Percentiles rank a stretch among this genome's conserved stretches.
phyloP scores from a whole-genome alignment of 2,797 vertebrate species.

The Dallia pectoralis region DNA sequence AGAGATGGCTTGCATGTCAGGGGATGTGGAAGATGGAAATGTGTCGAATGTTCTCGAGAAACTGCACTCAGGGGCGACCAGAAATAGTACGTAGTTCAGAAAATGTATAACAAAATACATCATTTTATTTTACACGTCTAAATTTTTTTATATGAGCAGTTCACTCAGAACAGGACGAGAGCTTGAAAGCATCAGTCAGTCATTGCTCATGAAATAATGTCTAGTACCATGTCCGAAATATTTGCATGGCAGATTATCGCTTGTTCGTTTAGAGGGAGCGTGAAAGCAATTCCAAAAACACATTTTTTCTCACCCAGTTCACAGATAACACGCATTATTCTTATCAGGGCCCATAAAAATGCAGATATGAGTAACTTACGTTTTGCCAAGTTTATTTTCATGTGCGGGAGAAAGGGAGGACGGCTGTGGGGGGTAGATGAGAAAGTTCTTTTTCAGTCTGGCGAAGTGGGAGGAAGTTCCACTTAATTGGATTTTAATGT shows the following conservation, averaged over 20 bases:
- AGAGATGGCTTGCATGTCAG: slow-evolving; percentile 23
- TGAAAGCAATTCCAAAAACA: slow-evolving; percentile 27
- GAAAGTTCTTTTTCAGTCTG: slow-evolving; percentile 71
- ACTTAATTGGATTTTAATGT: slow-evolving; percentile 79
- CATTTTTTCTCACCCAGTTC: slow-evolving; percentile 37
- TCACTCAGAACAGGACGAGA: slow-evolving; percentile 28
- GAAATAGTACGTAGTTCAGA: slow-evolving; percentile 21
- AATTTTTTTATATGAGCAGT: slow-evolving; percentile 20
- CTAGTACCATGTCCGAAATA: slow-evolving; percentile 19
- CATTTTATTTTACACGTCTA: neutral
- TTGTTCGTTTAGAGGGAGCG: slow-evolving; percentile 32
- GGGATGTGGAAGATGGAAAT: slow-evolving; percentile 23
- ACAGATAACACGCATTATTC: slow-evolving; percentile 58
- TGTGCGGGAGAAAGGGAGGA: slow-evolving; percentile 39
- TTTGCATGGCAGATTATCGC: slow-evolving; percentile 37
- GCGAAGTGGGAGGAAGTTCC: slow-evolving; percentile 74
- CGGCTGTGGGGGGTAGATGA: slow-evolving; percentile 30
- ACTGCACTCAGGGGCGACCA: slow-evolving; percentile 7
- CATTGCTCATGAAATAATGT: slow-evolving; percentile 15
- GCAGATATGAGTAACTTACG: slow-evolving; percentile 63
- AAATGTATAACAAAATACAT: neutral
- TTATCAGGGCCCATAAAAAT: slow-evolving; percentile 52
- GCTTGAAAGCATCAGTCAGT: slow-evolving; percentile 22
- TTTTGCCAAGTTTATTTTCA: slow-evolving; percentile 61
- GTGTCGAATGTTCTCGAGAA: slow-evolving; percentile 24